Evolutionary conservation across 2,888 invertebrate species (phyloP).

Genomic region (Omphaloscelis lunosa): DNA sequence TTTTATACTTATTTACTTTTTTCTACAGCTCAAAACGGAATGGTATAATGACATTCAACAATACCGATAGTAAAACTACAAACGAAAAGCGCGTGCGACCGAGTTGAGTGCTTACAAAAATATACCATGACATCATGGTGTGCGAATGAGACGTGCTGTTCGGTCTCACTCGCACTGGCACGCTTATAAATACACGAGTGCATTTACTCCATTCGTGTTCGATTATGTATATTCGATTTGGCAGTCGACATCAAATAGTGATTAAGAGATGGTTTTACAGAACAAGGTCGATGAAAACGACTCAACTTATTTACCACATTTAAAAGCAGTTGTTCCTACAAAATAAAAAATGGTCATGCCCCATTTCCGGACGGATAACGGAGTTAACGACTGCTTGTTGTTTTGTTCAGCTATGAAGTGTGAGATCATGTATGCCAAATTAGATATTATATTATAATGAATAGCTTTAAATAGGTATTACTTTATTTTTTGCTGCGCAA

Average conservation of each 20-base stretch:
- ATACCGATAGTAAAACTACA: conserved; percentile 81
- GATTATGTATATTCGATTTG: conserved; percentile 74
- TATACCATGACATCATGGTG: conserved; percentile 90
- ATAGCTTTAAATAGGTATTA: conserved; percentile 56
- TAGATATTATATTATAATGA: conserved; percentile 73
- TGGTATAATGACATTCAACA: conserved; percentile 69
- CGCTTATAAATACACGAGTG: conserved; percentile 83
- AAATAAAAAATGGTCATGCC: conserved; percentile 71
- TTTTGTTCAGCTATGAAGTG: conserved; percentile 71
- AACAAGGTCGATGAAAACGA: conserved; percentile 64
- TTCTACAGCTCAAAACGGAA: conserved; percentile 34
- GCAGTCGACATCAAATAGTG: conserved; percentile 67
- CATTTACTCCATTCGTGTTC: conserved; percentile 85
- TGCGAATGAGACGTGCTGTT: conserved; percentile 78
- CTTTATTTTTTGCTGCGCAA: conserved; percentile 58
- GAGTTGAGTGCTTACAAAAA: conserved; percentile 86
- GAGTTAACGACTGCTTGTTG: conserved; percentile 72
- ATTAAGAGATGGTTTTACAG: conserved; percentile 61
- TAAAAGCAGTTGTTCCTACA: conserved; percentile 37
- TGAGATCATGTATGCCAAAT: conserved; percentile 77
- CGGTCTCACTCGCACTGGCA: conserved; percentile 73
- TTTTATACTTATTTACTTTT: conserved; percentile 31
- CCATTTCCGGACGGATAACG: conserved; percentile 79
- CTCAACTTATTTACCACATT: conserved; percentile 46
- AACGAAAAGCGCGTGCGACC: conserved; percentile 83